Conservation (phyloP, 2,797 vertebrate genomes). For the Etheostoma nigrum region DNA sequence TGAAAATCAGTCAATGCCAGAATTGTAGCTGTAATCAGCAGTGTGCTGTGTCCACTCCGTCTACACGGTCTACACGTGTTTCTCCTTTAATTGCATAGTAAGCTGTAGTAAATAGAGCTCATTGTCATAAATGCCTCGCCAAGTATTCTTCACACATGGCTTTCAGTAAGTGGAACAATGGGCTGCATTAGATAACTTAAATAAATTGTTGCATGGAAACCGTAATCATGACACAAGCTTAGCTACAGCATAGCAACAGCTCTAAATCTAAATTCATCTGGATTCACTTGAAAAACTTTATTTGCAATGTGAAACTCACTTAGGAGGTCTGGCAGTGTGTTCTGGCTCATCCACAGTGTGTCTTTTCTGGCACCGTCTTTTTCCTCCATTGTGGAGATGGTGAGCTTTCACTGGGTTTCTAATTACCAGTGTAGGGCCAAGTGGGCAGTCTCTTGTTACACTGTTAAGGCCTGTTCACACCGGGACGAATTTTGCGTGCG, state of each 20-base stretch:
- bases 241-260: conserved; percentile 20
- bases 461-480: too few relatives aligned
- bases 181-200: conserved; percentile 9
- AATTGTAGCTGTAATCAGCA: background rate
- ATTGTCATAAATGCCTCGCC: conserved; percentile 10
- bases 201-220: conserved; percentile 27
- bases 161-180: conserved; percentile 25
- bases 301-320: conserved; percentile 28
- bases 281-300: conserved; percentile 9
- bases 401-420: conserved; percentile 63
- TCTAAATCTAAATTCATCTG: conserved; percentile 26
- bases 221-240: conserved; percentile 3
- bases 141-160: conserved; percentile 10
- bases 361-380: conserved; percentile 29
- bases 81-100: conserved; percentile 12
- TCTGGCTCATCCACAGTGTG: conserved; percentile 27
- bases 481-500: too few relatives aligned
- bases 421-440: conserved; percentile 69
- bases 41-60: background rate
- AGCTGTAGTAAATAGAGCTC: conserved; percentile 3
- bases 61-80: conserved; percentile 1
- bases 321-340: conserved; percentile 29
- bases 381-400: conserved; percentile 36
- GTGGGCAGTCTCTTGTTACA: conserved; percentile 68
- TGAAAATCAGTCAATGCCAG: background rate